Conservation (phyloP, 2,797 vertebrate genomes). For the Clarias pachynema region DNA sequence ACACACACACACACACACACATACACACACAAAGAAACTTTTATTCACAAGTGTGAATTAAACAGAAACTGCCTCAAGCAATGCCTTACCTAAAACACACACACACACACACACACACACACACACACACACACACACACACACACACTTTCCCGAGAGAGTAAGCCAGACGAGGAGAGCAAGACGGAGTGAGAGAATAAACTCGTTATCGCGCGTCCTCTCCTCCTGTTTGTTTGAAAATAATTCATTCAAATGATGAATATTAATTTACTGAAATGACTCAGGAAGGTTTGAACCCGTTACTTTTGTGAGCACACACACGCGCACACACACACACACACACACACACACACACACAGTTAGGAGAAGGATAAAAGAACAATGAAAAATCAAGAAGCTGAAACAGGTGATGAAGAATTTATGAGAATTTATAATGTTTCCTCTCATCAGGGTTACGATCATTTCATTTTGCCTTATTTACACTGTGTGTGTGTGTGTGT, state of each 20-base stretch:
- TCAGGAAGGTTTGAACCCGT: not conserved
- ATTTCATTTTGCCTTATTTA: not conserved
- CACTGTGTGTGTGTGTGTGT: not conserved
- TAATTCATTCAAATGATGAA: conserved; percentile 5
- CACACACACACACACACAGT: not conserved
- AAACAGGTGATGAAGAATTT: not conserved
- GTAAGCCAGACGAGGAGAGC: not conserved
- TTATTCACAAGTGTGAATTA: not conserved
- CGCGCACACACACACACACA: not conserved
- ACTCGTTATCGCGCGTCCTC: not conserved
- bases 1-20: too few species aligned
- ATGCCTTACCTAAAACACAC: not conserved
- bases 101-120: not conserved
- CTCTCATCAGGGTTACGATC: not conserved
- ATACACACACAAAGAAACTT: too few species aligned
- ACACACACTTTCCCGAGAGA: not conserved
- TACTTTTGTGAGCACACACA: not conserved
- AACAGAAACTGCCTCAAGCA: not conserved
- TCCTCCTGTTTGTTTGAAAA: not conserved
- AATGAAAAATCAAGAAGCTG: not conserved
- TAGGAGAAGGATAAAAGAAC: not conserved
- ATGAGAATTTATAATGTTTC: not conserved
- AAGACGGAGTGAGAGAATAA: not conserved
- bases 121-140: not conserved
- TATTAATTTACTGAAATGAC: not conserved